These are phyloP conservation scores for Zaprionus capensis DNA, from an alignment of 1,140 invertebrate genomes.

Conservation along the genomic window DNA sequence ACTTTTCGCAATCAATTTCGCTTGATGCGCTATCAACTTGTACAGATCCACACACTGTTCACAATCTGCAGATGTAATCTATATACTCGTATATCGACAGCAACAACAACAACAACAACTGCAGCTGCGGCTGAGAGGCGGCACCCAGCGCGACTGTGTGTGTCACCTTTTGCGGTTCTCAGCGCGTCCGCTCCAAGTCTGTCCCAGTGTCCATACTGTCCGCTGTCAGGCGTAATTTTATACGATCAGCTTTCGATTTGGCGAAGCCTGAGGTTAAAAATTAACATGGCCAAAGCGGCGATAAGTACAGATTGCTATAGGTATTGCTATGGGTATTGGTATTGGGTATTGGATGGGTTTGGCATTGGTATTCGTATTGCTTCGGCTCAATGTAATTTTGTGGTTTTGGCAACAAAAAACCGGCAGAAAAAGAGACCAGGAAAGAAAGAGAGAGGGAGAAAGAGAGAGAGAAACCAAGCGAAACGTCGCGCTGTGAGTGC, in stretches of 20 bases:
- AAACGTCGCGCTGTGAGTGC: conserved; percentile 49
- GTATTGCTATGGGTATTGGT: conserved; percentile 47
- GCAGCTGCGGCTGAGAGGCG: conserved; percentile 46
- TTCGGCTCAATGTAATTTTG: conserved; percentile 71
- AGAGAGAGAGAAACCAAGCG: conserved; percentile 11
- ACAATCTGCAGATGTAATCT: conserved; percentile 59
- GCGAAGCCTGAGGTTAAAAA: conserved; percentile 80
- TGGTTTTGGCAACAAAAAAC: conserved; percentile 65
- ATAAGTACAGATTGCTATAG: conserved; percentile 74
- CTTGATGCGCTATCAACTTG: conserved; percentile 26
- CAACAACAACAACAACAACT: conserved; percentile 38
- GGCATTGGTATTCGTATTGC: conserved; percentile 51
- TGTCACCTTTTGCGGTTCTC: conserved; percentile 79
- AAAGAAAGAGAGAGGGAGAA: conserved; percentile 13
- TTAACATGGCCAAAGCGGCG: conserved; percentile 75
- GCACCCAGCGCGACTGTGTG: conserved; percentile 48
- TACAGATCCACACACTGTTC: conserved; percentile 30
- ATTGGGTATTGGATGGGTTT: conserved; percentile 42
- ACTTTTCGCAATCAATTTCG: conserved; percentile 23
- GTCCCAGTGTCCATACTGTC: conserved; percentile 20
- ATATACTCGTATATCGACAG: conserved; percentile 62
- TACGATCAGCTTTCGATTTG: conserved; percentile 82
- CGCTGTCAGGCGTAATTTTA: conserved; percentile 80
- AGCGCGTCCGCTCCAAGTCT: conserved; percentile 16
- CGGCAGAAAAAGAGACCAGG: conserved; percentile 25